Conservation (phyloP, 2,797 vertebrate genomes). For the Tangara arthus region DNA sequence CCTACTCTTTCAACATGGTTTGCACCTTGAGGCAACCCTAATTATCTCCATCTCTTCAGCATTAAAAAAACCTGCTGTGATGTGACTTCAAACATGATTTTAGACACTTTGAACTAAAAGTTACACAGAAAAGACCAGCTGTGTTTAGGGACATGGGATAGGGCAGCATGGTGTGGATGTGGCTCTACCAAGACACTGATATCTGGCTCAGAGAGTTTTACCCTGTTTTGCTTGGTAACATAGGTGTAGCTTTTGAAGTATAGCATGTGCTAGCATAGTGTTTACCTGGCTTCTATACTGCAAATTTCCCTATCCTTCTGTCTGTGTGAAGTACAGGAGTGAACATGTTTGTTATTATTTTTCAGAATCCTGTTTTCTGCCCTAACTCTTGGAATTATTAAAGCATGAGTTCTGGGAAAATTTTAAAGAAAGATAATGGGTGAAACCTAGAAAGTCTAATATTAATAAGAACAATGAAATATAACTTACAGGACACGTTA, state of each 20-base stretch:
- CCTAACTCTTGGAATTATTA: background rate
- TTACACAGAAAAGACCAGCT: background rate
- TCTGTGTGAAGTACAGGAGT: background rate
- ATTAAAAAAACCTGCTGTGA: background rate
- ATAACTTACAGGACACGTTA: background rate
- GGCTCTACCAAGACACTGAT: background rate
- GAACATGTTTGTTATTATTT: background rate
- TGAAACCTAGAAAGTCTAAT: background rate
- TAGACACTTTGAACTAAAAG: background rate
- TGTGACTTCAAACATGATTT: background rate
- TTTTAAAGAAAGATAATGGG: background rate
- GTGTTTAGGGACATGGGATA: background rate
- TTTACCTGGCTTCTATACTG: background rate
- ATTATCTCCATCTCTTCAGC: background rate
- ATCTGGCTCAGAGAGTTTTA: background rate
- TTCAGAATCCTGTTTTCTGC: background rate
- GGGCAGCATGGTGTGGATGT: background rate
- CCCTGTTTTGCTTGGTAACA: background rate
- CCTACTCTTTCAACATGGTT: background rate
- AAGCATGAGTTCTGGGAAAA: background rate
- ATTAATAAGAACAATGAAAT: background rate
- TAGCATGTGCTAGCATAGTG: rapidly evolving
- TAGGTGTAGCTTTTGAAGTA: background rate
- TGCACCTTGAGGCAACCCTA: background rate
- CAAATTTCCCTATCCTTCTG: background rate